Evolutionary conservation across 2,113 vertebrate genomes (phyloP).

Genomic region (Ochotona curzoniae): DNA sequence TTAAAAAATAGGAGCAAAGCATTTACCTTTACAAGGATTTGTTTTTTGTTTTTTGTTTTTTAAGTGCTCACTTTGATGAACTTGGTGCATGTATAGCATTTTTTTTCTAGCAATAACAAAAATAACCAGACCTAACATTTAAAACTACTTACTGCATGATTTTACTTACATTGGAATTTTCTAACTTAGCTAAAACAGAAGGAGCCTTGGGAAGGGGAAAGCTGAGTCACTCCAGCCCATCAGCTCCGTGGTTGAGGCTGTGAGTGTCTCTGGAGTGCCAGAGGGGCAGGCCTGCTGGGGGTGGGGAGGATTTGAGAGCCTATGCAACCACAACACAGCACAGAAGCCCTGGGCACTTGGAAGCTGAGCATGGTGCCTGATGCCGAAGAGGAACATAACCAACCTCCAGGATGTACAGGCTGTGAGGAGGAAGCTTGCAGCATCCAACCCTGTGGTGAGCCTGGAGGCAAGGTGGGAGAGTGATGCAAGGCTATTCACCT

Average conservation of each 20-base stretch:
- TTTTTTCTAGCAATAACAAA: conserved; percentile 35
- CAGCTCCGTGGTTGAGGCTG: not conserved
- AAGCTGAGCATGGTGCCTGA: not conserved
- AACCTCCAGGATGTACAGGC: not conserved
- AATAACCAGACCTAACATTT: conserved; percentile 30
- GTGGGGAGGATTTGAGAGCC: not conserved
- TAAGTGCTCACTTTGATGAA: conserved; percentile 18
- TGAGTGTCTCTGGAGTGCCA: not conserved
- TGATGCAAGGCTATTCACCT: not conserved
- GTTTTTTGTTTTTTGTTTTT: conserved; percentile 22
- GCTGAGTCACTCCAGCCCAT: not conserved
- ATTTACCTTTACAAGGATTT: not conserved
- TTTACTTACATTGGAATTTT: conserved; percentile 27
- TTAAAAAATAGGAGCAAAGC: not conserved
- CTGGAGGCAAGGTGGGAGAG: not conserved
- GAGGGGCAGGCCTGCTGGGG: not conserved
- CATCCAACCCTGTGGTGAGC: not conserved
- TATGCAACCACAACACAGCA: not conserved
- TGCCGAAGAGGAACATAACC: not conserved
- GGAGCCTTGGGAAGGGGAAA: not conserved
- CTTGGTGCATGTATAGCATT: not conserved
- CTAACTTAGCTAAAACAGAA: conserved; percentile 20
- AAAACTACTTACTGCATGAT: not conserved
- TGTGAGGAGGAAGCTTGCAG: not conserved
- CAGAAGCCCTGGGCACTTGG: not conserved